A percentile compares a stretch with the other conserved stretches of the same genome.
Conservation (phyloP, 2,888 invertebrate genomes). For the Conops quadrifasciatus region DNA sequence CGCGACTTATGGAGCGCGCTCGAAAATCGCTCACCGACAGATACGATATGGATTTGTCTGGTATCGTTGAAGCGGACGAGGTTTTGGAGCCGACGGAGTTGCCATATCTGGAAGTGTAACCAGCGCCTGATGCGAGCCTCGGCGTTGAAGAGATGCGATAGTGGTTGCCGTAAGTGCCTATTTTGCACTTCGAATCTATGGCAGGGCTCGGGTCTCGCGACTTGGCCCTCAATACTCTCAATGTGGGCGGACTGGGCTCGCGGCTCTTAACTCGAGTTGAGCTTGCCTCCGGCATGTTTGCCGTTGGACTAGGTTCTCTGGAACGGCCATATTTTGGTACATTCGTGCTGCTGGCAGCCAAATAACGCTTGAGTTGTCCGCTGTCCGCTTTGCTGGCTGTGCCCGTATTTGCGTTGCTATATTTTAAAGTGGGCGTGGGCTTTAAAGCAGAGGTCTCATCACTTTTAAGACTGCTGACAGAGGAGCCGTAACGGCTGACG, state of each 20-base stretch:
- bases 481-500: conserved; percentile 56
- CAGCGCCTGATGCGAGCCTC: conserved; percentile 42
- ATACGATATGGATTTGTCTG: conserved; percentile 61
- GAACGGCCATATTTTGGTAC: conserved; percentile 59
- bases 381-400: background rate
- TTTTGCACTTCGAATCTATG: conserved; percentile 57
- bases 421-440: conserved; percentile 19
- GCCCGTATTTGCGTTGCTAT: background rate
- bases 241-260: conserved; percentile 68
- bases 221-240: conserved; percentile 55
- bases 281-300: conserved; percentile 50
- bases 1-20: conserved; percentile 59
- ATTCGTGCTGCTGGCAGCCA: conserved; percentile 48
- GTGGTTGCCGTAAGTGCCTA: conserved; percentile 48
- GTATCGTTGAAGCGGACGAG: conserved; percentile 21
- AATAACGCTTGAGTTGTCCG: conserved; percentile 52
- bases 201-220: conserved; percentile 68
- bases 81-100: conserved; percentile 38
- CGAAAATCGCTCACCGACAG: conserved; percentile 62
- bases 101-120: conserved; percentile 48
- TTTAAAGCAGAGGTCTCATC: conserved; percentile 45
- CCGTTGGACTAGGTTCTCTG: conserved; percentile 62
- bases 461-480: conserved; percentile 40
- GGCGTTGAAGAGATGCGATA: conserved; percentile 50
- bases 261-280: conserved; percentile 65